Evolutionary conservation across 1,140 invertebrate species (phyloP), one percentile per base, ranked within the genome.

Genomic region (Dinothrombium tinctorium): DNA sequence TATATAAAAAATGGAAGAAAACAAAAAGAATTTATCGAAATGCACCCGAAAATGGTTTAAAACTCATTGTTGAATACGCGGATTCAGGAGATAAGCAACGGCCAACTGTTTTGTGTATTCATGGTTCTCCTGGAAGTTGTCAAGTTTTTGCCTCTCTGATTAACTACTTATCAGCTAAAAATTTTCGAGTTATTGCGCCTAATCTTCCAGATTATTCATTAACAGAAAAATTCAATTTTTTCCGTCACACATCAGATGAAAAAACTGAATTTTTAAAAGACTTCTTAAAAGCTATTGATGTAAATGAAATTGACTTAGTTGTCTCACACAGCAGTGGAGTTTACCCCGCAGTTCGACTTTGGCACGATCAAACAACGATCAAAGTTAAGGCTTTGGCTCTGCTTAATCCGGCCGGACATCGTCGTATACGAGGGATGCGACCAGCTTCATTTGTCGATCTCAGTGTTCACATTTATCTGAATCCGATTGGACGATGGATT

Each of bases 41-140:
- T 9, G n/a, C 46, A 14, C 42, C 42, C 3, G 20, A 31, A 22
- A 28, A 24, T 11, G 44, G 43, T 29, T 23, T 50, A 17, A 17
- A 17, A 11, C 21, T 50, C 22, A 22, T 32, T 20, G 39, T 50
- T 12, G 39, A 40, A 17, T 50, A 48, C 38, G 33, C 41, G 9
- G 49, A 50, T 37, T 46, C 32, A 15, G n/a, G n/a, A n/a, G n/a
- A n/a, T n/a, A 7, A 38, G 14, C 15, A 21, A 11, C 35, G 42
- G 35, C 24, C 9, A 12, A 21, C 11, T 24, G 28, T 46, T 19
- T 17, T 50, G 9, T 33, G 29, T 4, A 20, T 50, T n/a, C 49
- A 50, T 43, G 49, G 49, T 19, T 45, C 49, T 12, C 49, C 49
- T 20, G 49, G 49, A 19, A 42, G 44, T 6, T 44, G 39, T 25